phyloP scores from a whole-genome alignment of 2,113 vertebrate genomes.

The Propithecus coquereli region DNA sequence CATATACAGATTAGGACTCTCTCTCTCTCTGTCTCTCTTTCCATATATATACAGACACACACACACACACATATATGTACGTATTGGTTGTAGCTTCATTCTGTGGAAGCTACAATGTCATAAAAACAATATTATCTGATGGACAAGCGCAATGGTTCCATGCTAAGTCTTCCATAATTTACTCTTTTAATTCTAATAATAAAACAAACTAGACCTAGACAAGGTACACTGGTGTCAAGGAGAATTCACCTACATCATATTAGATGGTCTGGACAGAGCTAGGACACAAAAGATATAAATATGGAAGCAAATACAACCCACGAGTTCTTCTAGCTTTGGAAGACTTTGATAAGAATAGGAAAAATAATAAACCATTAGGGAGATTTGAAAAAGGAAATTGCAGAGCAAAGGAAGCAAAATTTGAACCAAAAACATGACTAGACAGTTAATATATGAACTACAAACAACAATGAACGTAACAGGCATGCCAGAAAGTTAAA shows the following conservation, averaged over 20 bases:
- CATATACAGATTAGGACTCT: too few species aligned
- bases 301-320: slow-evolving; percentile 10
- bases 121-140: slow-evolving; percentile 25
- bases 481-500: background rate
- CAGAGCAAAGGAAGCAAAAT: slow-evolving; percentile 19
- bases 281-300: background rate
- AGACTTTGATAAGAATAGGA: background rate
- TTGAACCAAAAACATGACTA: background rate
- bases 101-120: background rate
- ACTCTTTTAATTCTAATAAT: slow-evolving; percentile 29
- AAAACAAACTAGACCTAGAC: slow-evolving; percentile 17
- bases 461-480: background rate
- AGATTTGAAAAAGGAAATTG: background rate
- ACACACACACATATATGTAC: background rate
- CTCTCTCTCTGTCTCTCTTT: too few species aligned
- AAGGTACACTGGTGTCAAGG: background rate
- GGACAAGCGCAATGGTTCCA: background rate
- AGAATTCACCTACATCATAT: slow-evolving; percentile 38
- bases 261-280: background rate
- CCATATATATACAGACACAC: background rate
- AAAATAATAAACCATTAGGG: slow-evolving; percentile 22
- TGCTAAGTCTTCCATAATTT: background rate
- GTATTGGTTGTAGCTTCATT: background rate
- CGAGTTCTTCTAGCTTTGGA: background rate
- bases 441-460: background rate